Evolutionary conservation across 2,888 invertebrate species (phyloP), one percentile per base, ranked within the genome.

Genomic region (Drosophila pegasa): DNA sequence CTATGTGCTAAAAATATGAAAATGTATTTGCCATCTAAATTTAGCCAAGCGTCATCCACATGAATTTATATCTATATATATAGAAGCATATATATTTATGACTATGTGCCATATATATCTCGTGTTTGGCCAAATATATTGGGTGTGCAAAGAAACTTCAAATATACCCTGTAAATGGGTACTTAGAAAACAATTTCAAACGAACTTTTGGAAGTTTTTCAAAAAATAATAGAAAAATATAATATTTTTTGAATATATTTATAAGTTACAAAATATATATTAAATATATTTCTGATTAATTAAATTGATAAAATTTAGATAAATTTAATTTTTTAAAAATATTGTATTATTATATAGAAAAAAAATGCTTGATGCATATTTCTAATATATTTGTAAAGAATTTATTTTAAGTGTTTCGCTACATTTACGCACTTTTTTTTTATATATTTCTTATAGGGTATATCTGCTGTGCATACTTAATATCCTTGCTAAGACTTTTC

Each of bases 1-100:
- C 69, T 48, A 51, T 71, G 75, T 66, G 77, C 89, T 88, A 88
- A 86, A 89, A 88, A 88, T 89, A 89, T 88, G 71, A 89, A 80
- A 81, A 79, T 87, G 70, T 86, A 76, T 87, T 87, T 71, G 59
- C 62, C 55, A 54, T 72, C 85, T 88, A 88, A 80, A 73, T 88
- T 78, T 88, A 89, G 87, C 55, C 48, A 55, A 74, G 81, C 88
- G 85, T 87, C 85, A 85, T 86, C 54, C 71, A 69, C 45, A 69
- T 70, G 58, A 80, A 60, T 80, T 62, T 70, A 62, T 71, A 50
- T 56, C 35, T 63, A 33, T 64, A 20, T 64, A 51, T 43, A 50
- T 35, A 29, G 12, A 18, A 7, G 18, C 14, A 48, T 16, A 25
- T 43, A 43, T 43, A 16, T 16, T 16, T 45, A 45, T 45, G 45